Evolutionary conservation across 2,888 invertebrate genomes (phyloP).

Genomic region (Leucania comma): DNA sequence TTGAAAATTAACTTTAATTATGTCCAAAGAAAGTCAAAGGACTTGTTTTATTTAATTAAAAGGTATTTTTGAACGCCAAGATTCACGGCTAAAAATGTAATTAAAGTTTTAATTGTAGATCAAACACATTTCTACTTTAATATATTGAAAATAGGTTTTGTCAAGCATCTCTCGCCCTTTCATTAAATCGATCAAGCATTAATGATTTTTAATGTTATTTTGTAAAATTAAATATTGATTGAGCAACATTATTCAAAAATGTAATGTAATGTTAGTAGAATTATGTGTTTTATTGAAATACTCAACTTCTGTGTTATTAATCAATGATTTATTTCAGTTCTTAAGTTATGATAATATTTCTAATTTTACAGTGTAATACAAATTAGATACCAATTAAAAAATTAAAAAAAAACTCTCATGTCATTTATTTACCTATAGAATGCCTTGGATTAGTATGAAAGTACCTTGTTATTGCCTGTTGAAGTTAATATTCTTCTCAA

Average conservation of each 20-base stretch:
- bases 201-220: not conserved
- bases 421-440: too few species aligned
- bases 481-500: not conserved
- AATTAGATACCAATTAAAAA: conserved; percentile 42
- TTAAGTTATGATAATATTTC: conserved; percentile 1
- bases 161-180: too few species aligned
- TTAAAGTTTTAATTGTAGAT: too few species aligned
- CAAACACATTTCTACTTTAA: too few species aligned
- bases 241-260: not conserved
- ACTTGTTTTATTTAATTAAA: too few species aligned
- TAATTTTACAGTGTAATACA: conserved; percentile 8
- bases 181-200: too few species aligned
- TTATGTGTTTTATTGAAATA: conserved; percentile 3
- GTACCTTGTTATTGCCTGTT: conserved; percentile 38
- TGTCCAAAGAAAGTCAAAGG: too few species aligned
- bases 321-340: not conserved
- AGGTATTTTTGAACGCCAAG: too few species aligned
- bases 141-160: too few species aligned
- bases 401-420: not conserved
- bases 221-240: conserved; percentile 3
- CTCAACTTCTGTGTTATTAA: conserved; percentile 26
- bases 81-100: too few species aligned
- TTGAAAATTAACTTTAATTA: conserved; percentile 24
- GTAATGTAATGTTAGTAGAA: not conserved
- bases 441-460: too few species aligned